A percentile compares a stretch with the other conserved stretches of the same genome.
Conservation (phyloP, 2,113 vertebrate genomes). For the Ceyx margarethae region DNA sequence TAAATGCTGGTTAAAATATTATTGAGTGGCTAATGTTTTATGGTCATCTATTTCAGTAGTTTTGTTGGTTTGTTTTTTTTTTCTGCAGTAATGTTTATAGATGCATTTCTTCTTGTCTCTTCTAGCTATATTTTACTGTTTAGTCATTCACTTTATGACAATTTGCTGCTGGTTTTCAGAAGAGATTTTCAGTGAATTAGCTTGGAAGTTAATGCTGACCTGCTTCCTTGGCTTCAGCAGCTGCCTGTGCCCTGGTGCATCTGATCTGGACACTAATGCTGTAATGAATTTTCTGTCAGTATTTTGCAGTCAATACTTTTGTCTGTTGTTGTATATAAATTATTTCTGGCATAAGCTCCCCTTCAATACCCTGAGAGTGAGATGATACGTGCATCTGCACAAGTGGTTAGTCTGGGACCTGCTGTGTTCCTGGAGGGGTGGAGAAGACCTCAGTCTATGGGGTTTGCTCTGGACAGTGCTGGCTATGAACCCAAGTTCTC, state of each 20-base stretch:
- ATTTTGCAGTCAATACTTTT: not conserved
- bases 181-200: not conserved
- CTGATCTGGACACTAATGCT: not conserved
- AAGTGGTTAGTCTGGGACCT: not conserved
- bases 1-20: not conserved
- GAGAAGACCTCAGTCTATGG: not conserved
- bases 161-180: not conserved
- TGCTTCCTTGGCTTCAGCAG: not conserved
- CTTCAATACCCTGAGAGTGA: not conserved
- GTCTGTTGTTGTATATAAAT: not conserved
- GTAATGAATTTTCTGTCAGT: conserved; percentile 1
- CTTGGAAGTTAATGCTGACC: not conserved
- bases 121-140: not conserved
- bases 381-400: not conserved
- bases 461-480: not conserved
- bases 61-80: not conserved
- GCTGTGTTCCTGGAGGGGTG: not conserved
- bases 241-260: not conserved
- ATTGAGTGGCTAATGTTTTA: not conserved
- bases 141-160: not conserved
- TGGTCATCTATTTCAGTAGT: not conserved
- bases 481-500: rapidly evolving
- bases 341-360: not conserved
- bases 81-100: not conserved
- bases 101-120: not conserved